Conservation (phyloP, 2,113 vertebrate species). For the Cryptomyrus ogoouensis region DNA sequence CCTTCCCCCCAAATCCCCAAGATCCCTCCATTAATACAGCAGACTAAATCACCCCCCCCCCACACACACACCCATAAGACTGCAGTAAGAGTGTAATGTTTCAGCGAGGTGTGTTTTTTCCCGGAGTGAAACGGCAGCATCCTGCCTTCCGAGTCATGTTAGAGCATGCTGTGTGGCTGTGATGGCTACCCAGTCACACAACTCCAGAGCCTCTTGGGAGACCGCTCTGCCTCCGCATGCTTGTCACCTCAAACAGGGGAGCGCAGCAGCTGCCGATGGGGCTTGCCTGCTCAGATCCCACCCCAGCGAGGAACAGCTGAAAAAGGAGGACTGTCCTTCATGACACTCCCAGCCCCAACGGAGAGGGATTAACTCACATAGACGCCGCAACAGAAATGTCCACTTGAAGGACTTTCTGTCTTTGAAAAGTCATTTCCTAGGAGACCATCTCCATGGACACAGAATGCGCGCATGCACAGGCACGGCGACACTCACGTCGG, state of each 20-base stretch:
- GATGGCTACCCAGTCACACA: not conserved
- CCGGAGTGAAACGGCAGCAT: not conserved
- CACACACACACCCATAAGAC: not conserved
- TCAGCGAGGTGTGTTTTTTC: not conserved
- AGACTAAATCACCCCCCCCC: not conserved
- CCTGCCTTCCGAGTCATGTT: not conserved
- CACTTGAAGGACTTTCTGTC: not conserved
- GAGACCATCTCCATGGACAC: not conserved
- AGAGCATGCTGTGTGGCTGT: not conserved
- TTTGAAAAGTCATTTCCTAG: not conserved
- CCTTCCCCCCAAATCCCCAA: not conserved
- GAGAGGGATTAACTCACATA: not conserved
- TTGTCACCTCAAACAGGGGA: not conserved
- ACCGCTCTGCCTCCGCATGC: not conserved
- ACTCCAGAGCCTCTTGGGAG: not conserved
- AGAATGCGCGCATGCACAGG: not conserved
- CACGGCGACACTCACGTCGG: conserved; percentile 52
- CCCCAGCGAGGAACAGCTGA: not conserved
- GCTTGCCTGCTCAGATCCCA: not conserved
- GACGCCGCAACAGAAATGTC: not conserved
- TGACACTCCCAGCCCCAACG: not conserved
- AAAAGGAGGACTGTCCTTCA: not conserved
- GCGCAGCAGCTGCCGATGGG: not conserved
- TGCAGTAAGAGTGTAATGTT: not conserved
- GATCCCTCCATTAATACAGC: not conserved